These are phyloP conservation scores for Spinibarbus caldwelli DNA, from an alignment of 2,797 vertebrate genomes.

Conservation along the genomic window DNA sequence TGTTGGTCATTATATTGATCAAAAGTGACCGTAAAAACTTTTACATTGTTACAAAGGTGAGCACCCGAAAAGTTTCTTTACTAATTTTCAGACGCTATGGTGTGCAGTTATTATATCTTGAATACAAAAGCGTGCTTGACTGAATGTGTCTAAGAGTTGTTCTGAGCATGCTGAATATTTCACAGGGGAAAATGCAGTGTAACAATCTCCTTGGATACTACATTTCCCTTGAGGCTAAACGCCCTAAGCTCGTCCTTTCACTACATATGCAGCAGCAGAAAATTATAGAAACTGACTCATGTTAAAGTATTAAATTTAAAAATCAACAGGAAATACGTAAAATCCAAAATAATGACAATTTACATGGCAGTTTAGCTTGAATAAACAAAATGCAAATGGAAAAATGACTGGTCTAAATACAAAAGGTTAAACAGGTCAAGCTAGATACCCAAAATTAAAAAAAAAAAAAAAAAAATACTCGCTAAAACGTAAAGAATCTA, in stretches of 20 bases:
- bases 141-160: background rate
- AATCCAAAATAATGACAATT: background rate
- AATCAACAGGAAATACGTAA: background rate
- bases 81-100: background rate
- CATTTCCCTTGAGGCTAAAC: constrained; percentile 2
- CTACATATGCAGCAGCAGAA: background rate
- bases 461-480: background rate
- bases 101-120: background rate
- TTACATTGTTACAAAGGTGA: background rate
- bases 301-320: background rate
- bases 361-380: background rate
- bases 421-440: background rate
- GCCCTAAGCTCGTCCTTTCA: constrained; percentile 20
- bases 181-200: constrained; percentile 19
- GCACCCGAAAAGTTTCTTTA: background rate
- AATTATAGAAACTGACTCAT: background rate
- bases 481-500: background rate
- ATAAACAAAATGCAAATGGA: background rate
- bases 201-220: constrained; percentile 35
- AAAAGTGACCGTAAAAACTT: background rate
- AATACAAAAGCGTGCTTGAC: background rate
- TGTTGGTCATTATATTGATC: background rate
- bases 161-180: constrained; percentile 9
- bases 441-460: background rate
- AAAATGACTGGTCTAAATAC: background rate